Evolutionary conservation across 2,797 vertebrate genomes (phyloP), one percentile per base, ranked within the genome.

Genomic region (Rallus crepitans): DNA sequence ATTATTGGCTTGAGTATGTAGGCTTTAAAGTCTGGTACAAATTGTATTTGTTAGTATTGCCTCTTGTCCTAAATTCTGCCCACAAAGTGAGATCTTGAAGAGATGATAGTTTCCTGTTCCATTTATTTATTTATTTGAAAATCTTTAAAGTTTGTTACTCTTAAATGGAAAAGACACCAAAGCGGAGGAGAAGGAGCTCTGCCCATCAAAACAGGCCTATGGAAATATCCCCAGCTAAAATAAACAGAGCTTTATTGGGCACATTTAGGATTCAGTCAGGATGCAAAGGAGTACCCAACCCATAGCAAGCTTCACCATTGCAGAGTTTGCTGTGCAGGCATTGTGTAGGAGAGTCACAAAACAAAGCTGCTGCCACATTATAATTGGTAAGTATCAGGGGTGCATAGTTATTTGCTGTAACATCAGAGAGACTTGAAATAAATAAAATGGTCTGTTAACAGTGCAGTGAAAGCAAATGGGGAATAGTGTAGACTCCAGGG

Each of bases 181-280:
- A 95, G 92, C 52, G 33, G 52, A 80, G 45, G 28, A 33, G 90
- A 79, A 78, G 82, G 68, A 83, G 47, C 69, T 81, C 57, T 60
- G 65, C 89, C 92, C 81, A 52, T 80, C 76, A 31, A 94, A 94
- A 90, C 70, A 92, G 61, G 45, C 61, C 15, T 86, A 53, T 66
- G 53, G 40, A 60, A 96, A 94, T 91, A 75, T 64, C 47, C 53
- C 57, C 18, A 85, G 68, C 75, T 95, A 92, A 96, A 96, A 92
- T 75, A 95, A 95, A 94, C 61, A 61, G 66, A 84, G 40, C 65
- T 82, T 65, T 92, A 47, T 45, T 86, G 45, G 87, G 55, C 82
- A 68, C 68, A 91, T 92, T 82, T 70, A 89, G 76, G 71, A 95
- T 83, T 93, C 90, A 48, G 75, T 76, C 81, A 95, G 88, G 86